Base-by-base conservation (phyloP, 2,113 vertebrate species). In the Sorex fumeus region DNA sequence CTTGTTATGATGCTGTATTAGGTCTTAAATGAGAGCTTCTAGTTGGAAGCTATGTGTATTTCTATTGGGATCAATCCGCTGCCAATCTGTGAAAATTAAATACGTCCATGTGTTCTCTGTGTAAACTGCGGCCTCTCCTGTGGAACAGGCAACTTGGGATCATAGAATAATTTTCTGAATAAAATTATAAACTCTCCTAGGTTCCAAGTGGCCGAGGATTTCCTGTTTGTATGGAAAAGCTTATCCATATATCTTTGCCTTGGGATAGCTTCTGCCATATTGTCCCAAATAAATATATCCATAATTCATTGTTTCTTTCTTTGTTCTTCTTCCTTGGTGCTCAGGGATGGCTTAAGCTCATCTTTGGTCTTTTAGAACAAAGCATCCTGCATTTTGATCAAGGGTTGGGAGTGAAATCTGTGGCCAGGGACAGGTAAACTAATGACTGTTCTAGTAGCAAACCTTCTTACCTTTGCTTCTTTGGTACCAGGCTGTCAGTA, bases 141-240 rank as follows among this genome's bases (percentile, higher is more conserved):
- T 80, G 57, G 72, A 90, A 23, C 40, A 88, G 90, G 84, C 36
- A 50, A 8, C 90, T 84, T 18, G 53, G 76, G 86, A 94, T 91
- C 92, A 90, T 62, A 47, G 53, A 90, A 90, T 28, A 19, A 28
- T 40, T 72, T 93, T 89, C 57, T 87, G 69, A 91, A 71, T 95
- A 84, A 88, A 77, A 90, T 87, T 88, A 30, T n/a, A 91, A 77
- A 36, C 18, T 94, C 18, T 57, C 19, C 47, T 60, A 87, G 30
- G 70, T 92, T 96, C 71, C 72, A 86, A 72, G 85, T 86, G 72
- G 80, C 45, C 67, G 72, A 74, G 77, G 60, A 71, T 91, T 88
- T 92, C 75, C 90, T 77, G 47, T 75, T 12, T 71, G 60, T 30
- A 71, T 82, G 45, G 88, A 60, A 93, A 92, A 32, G 78, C 71